Base-by-base conservation (phyloP, 1,140 invertebrate genomes). In the Lerema accius region DNA sequence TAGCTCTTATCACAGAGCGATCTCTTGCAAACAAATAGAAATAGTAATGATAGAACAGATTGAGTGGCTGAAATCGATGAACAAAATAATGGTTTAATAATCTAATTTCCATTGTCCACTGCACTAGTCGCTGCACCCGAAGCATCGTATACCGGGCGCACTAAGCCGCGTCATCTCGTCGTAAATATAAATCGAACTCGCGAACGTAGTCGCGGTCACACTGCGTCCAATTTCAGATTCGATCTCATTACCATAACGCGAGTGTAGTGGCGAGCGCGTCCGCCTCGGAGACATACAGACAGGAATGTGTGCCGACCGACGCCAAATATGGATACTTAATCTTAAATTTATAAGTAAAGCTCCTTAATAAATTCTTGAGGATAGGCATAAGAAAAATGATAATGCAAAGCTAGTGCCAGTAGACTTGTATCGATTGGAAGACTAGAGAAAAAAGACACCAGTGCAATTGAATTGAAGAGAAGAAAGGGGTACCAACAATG, bases 191-290 rank as follows among this genome's bases (percentile, higher is more conserved):
- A 73, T 73, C 64, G 58, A 63, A 69, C 60, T 50, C 26, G 43
- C 45, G 56, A 51, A 65, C 43, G 56, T 60, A 71, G 71, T 63
- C 64, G 74, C 69, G 73, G 78, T 78, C 78, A 82, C 77, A 75
- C 67, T 53, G 81, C 78, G 69, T 84, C 86, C 86, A 84, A 89
- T 86, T 88, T 86, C 71, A 83, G 76, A 81, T 83, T 77, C 82
- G 76, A 89, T 81, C 78, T 78, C 73, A 89, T 89, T 89, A 85
- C 70, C 84, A 89, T 86, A 86, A 80, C 71, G 81, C 78, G 71
- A 83, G 83, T 86, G 82, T 71, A 58, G 39, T 43, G 58, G 65
- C 63, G 63, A 65, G 56, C 67, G 63, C 26, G 73, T 43, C 55
- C 78, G 58, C 16, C 14, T 39, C 37, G 28, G 53, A 10, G 56